Evolutionary conservation across 2,797 vertebrate genomes (phyloP).

Genomic region (Discoglossus pictus): DNA sequence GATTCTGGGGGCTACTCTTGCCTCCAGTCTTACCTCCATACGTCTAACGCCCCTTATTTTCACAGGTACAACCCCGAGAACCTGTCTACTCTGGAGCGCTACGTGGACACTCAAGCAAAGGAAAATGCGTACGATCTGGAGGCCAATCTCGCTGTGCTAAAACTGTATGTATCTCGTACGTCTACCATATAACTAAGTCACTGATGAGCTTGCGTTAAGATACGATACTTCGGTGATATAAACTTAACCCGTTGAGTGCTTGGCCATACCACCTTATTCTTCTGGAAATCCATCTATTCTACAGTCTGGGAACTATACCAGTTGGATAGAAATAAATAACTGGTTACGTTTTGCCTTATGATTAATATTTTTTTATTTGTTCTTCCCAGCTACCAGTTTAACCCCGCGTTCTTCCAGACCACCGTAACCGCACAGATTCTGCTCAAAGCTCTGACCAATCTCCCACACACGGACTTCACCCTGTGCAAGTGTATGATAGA

Average conservation of each 20-base stretch:
- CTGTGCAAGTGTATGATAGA: slow-evolving; percentile 97
- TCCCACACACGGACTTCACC: slow-evolving; percentile 94
- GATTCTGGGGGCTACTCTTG: too few relatives aligned
- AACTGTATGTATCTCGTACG: slow-evolving; percentile 78
- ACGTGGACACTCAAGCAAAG: slow-evolving; percentile 87
- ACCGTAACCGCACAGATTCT: slow-evolving; percentile 89
- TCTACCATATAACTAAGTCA: too few relatives aligned
- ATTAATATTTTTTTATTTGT: neutral
- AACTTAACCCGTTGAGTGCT: too few relatives aligned
- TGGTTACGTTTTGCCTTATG: too few relatives aligned
- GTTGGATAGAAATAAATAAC: too few relatives aligned
- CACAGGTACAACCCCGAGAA: slow-evolving; percentile 91
- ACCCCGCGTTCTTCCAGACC: slow-evolving; percentile 92
- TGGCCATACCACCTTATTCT: too few relatives aligned
- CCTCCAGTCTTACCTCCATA: too few relatives aligned
- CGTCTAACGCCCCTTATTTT: too few relatives aligned
- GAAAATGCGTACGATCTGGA: slow-evolving; percentile 92
- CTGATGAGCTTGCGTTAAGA: too few relatives aligned
- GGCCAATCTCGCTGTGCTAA: slow-evolving; percentile 88
- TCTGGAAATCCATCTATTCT: too few relatives aligned
- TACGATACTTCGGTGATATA: too few relatives aligned
- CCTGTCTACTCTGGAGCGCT: slow-evolving; percentile 83
- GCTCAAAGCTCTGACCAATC: slow-evolving; percentile 91
- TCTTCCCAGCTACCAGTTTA: slow-evolving; percentile 88
- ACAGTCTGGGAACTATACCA: too few relatives aligned